Percentiles rank a stretch among this genome's conserved stretches.
Evolutionary conservation across 92 coral and sea anemone genomes (phyloP).

Genomic region (Anthopleura xanthogrammica): DNA sequence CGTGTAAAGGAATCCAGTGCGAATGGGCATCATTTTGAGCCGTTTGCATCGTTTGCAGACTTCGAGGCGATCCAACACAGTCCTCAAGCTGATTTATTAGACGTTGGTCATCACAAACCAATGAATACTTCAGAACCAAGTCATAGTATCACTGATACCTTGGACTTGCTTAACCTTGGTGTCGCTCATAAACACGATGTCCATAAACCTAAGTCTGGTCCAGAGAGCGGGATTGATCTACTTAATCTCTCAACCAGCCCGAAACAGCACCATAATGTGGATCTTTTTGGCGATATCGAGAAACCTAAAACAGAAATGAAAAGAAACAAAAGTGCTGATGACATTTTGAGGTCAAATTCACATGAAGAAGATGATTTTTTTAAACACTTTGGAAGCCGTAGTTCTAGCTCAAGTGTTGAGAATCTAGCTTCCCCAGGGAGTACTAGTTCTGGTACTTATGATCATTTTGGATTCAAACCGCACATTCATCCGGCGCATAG

Average conservation of each 20-base stretch:
- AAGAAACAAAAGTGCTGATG: slow-evolving; percentile 89
- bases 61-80: slow-evolving; percentile 12
- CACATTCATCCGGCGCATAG: neutral
- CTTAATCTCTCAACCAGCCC: slow-evolving; percentile 62
- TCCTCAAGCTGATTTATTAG: slow-evolving; percentile 39
- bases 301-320: slow-evolving; percentile 51
- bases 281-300: slow-evolving; percentile 70
- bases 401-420: slow-evolving; percentile 73
- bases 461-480: slow-evolving; percentile 31
- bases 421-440: slow-evolving; percentile 50
- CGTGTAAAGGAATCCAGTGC: slow-evolving; percentile 21
- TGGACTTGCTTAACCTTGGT: slow-evolving; percentile 60
- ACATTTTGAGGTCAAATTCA: slow-evolving; percentile 56
- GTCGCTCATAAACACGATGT: slow-evolving; percentile 23
- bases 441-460: slow-evolving; percentile 42
- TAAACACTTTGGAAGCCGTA: slow-evolving; percentile 69
- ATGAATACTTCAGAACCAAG: slow-evolving; percentile 21
- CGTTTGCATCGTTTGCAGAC: slow-evolving; percentile 37
- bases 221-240: slow-evolving; percentile 51
- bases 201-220: slow-evolving; percentile 21
- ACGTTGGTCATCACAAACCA: slow-evolving; percentile 36
- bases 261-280: slow-evolving; percentile 75
- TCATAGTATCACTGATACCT: slow-evolving; percentile 6
- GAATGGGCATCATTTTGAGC: slow-evolving; percentile 11
- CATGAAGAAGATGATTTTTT: slow-evolving; percentile 86